Evolutionary conservation across 2,797 vertebrate genomes (phyloP).

Genomic region (Onychomys leucogaster): DNA sequence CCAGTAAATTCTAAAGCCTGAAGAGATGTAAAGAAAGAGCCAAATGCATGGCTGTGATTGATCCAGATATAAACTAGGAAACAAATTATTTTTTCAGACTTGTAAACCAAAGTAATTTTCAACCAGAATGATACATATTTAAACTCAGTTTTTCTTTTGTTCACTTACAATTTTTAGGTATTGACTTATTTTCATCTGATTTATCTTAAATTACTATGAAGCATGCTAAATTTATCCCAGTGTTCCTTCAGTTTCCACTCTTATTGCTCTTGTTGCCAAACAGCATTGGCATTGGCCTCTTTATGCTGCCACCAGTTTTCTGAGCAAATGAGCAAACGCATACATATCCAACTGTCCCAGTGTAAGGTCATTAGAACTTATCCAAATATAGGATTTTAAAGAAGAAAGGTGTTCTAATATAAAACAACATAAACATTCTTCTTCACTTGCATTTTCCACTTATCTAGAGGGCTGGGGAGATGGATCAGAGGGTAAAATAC

Average conservation of each 20-base stretch:
- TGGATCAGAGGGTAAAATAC: background rate
- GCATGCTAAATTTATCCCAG: background rate
- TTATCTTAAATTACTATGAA: background rate
- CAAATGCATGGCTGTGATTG: background rate
- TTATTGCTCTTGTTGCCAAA: background rate
- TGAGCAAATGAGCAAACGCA: background rate
- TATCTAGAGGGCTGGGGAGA: background rate
- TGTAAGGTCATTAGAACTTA: background rate
- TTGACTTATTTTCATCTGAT: background rate
- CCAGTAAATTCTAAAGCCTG: background rate
- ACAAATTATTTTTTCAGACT: background rate
- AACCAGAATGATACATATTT: background rate
- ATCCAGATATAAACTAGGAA: background rate
- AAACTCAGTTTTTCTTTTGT: background rate
- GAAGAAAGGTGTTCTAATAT: background rate
- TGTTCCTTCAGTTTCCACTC: background rate
- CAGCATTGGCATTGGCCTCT: background rate
- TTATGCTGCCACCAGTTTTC: background rate
- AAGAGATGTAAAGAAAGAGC: background rate
- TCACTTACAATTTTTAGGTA: background rate
- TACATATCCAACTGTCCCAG: background rate
- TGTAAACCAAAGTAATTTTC: background rate
- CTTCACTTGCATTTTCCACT: background rate
- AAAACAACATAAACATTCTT: background rate
- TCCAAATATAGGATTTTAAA: background rate